Percentiles rank a stretch among this genome's conserved stretches.
These are phyloP conservation scores for Polia nebulosa DNA, from an alignment of 2,888 invertebrate genomes.

Conservation along the genomic window DNA sequence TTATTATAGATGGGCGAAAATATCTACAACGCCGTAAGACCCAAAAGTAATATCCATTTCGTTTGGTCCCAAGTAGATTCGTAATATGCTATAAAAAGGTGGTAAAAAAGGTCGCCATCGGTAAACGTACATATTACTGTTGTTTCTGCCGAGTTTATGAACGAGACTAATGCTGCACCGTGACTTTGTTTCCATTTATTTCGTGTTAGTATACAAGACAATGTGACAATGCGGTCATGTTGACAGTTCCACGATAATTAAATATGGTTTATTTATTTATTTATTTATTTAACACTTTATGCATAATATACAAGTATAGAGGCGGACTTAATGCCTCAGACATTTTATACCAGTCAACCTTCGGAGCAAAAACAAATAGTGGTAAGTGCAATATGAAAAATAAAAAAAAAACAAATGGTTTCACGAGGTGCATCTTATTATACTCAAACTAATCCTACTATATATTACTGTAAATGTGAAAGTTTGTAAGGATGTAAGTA, in stretches of 20 bases:
- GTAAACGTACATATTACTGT: conserved; percentile 49
- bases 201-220: background rate
- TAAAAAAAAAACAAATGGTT: too few relatives aligned
- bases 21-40: conserved; percentile 41
- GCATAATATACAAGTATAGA: too few relatives aligned
- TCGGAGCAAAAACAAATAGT: too few relatives aligned
- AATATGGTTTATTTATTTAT: too few relatives aligned
- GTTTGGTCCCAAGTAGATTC: conserved; percentile 46
- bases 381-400: too few relatives aligned
- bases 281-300: too few relatives aligned
- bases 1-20: conserved; percentile 35
- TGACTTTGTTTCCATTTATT: conserved; percentile 17
- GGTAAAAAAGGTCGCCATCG: conserved; percentile 59
- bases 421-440: too few relatives aligned
- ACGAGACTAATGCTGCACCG: conserved; percentile 14
- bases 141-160: conserved; percentile 43
- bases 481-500: too few relatives aligned
- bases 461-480: too few relatives aligned
- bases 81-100: conserved; percentile 64
- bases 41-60: conserved; percentile 51
- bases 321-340: too few relatives aligned
- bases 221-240: background rate
- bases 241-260: background rate
- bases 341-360: too few relatives aligned
- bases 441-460: too few relatives aligned